Evolutionary conservation across 2,113 vertebrate genomes (phyloP).

Genomic region (Porphyrio hochstetteri): DNA sequence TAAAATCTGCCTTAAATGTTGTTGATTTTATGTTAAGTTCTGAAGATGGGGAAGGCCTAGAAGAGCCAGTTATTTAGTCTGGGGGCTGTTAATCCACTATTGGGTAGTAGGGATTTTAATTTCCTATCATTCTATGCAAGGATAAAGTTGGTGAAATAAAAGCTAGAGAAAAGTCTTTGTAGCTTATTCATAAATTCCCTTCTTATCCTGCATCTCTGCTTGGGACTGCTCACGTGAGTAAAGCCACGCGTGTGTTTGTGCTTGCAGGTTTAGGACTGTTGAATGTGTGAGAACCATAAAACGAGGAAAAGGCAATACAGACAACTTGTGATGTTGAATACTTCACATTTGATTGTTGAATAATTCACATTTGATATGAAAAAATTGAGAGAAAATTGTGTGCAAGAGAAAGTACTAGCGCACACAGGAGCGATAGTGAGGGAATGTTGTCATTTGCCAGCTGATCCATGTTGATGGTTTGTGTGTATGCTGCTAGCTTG

Average conservation of each 20-base stretch:
- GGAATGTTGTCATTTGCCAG: neutral
- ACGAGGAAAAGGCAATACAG: neutral
- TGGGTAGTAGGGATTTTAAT: neutral
- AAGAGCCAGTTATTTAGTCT: neutral
- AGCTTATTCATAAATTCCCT: slow-evolving; percentile 63
- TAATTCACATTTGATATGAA: neutral
- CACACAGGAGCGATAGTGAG: neutral
- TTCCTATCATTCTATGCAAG: neutral
- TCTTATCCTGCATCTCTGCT: slow-evolving; percentile 60
- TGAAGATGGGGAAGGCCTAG: neutral
- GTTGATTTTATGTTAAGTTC: neutral
- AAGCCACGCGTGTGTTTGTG: slow-evolving; percentile 46
- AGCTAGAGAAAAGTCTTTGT: slow-evolving; percentile 9
- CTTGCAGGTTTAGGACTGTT: slow-evolving; percentile 50
- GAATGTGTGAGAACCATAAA: neutral
- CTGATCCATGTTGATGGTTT: neutral
- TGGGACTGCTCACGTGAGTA: slow-evolving; percentile 59
- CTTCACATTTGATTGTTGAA: neutral
- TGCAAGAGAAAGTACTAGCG: neutral
- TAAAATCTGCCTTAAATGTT: neutral
- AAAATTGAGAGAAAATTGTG: neutral
- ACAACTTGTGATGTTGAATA: neutral
- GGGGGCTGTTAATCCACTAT: neutral
- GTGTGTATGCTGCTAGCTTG: slow-evolving; percentile 8
- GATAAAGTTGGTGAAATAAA: neutral